Base-by-base conservation (phyloP, 2,888 invertebrate species). In the Hydroisotoma schaefferi region DNA sequence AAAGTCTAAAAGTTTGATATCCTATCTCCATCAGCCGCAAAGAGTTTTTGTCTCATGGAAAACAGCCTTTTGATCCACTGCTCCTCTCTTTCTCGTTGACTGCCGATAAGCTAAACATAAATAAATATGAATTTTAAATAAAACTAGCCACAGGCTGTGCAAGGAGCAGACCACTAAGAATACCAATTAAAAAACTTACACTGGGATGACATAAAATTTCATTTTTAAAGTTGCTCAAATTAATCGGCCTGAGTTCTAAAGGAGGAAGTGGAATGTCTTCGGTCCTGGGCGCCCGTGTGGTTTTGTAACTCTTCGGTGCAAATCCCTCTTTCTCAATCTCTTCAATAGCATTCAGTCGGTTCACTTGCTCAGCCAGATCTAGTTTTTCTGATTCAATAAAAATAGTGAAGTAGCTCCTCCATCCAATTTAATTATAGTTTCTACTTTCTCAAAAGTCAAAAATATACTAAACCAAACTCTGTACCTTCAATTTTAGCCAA, bases 201-300 rank as follows among this genome's bases (percentile, higher is more conserved):
- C 59, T 68, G 23, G 70, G 70, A 48, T 72, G 70, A 44, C 68
- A 68, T 22, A 72, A 29, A 22, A 72, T 67, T 61, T 70, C 70
- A 46, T 69, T 71, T 38, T 67, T 65, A 2, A 72, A 40, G 49
- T 64, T 70, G 6, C 62, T 26, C 6, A 72, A 44, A 49, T 63
- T 67, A 25, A 72, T 66, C 4, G 72, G 68, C 33, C 70, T 72
- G 23, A 72, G 52, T 55, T 72, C 72, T 18, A 72, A 37, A 4
- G 63, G 59, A 15, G 72, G 72, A 38, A 72, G 46, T 12, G 72
- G 72, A 53, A 72, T 72, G 28, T 69, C 69, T 27, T 69, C 69
- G 8, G 67, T 33, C 48, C 51, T 66, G 8, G 60, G 53, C 20
- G 61, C 40, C 44, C 55, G 60, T 2, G 64, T 46, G 2, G 69